phyloP scores from a whole-genome alignment of 2,888 invertebrate genomes.

The Aleiodes alternator region DNA sequence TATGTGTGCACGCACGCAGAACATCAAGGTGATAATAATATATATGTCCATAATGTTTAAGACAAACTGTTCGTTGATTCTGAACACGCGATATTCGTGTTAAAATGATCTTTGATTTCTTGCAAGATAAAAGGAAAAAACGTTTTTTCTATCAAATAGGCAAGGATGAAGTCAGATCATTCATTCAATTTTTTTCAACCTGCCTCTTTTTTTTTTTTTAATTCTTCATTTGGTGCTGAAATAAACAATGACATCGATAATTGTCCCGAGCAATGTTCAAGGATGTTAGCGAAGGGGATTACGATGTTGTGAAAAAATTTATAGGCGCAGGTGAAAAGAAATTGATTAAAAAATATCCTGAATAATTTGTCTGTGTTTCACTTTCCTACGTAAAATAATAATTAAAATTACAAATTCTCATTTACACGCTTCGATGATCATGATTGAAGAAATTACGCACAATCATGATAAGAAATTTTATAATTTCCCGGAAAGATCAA shows the following conservation, averaged over 20 bases:
- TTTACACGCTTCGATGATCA: neutral
- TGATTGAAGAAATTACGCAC: constrained; percentile 4
- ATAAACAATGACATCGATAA: constrained; percentile 33
- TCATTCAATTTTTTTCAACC: neutral
- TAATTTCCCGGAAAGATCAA: neutral
- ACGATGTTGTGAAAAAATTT: constrained; percentile 22
- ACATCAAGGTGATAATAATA: constrained; percentile 42
- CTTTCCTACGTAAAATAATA: constrained; percentile 1
- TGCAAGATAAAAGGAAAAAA: neutral
- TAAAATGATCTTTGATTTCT: constrained; percentile 27
- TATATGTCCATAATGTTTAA: constrained; percentile 27
- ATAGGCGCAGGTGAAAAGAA: constrained; percentile 11
- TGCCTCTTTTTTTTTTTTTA: neutral
- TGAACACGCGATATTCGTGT: constrained; percentile 25
- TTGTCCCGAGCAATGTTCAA: constrained; percentile 38
- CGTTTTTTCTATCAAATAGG: too few relatives aligned
- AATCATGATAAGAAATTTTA: constrained; percentile 5
- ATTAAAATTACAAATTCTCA: neutral
- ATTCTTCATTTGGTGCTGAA: constrained; percentile 17
- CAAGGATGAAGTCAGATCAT: neutral
- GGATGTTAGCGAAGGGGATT: constrained; percentile 32
- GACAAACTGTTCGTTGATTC: constrained; percentile 16
- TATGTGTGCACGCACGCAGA: constrained; percentile 22
- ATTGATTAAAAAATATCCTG: neutral
- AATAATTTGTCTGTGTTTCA: neutral